Evolutionary conservation across 2,888 invertebrate species (phyloP).

Genomic region (Cephus pygmeus): DNA sequence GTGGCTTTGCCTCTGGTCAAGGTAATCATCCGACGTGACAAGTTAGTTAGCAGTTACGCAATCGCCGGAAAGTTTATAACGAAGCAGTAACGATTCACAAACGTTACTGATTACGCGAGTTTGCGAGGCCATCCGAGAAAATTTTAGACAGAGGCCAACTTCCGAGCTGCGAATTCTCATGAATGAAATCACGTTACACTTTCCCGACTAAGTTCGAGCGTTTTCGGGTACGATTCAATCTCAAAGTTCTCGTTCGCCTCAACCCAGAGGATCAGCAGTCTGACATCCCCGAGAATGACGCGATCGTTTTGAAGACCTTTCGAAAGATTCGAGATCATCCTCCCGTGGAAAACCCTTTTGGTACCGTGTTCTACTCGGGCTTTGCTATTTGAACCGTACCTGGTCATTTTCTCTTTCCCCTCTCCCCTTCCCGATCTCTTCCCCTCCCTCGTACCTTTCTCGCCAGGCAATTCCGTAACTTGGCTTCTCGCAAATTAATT

Average conservation of each 20-base stretch:
- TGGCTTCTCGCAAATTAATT: constrained; percentile 11
- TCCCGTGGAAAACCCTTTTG: background rate
- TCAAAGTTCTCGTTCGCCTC: constrained; percentile 23
- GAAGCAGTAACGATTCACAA: background rate
- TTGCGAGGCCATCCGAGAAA: background rate
- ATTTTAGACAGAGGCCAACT: background rate
- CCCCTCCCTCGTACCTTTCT: constrained; percentile 20
- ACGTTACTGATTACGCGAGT: too few relatives aligned
- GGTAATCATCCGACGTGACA: background rate
- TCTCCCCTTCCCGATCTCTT: constrained; percentile 8
- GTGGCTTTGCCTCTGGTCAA: background rate
- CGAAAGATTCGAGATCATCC: background rate
- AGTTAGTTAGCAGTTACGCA: background rate
- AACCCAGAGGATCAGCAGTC: background rate
- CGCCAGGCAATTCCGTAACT: background rate
- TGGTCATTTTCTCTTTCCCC: background rate
- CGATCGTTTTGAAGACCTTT: background rate
- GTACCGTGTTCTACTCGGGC: background rate
- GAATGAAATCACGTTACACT: constrained; percentile 18
- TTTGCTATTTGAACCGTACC: background rate
- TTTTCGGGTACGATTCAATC: constrained; percentile 39
- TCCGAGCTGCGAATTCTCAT: constrained; percentile 10
- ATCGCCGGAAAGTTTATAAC: background rate
- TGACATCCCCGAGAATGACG: background rate
- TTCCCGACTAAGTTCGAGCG: constrained; percentile 16